phyloP scores from a whole-genome alignment of 2,797 vertebrate species.

The Phylloscopus collybita region DNA sequence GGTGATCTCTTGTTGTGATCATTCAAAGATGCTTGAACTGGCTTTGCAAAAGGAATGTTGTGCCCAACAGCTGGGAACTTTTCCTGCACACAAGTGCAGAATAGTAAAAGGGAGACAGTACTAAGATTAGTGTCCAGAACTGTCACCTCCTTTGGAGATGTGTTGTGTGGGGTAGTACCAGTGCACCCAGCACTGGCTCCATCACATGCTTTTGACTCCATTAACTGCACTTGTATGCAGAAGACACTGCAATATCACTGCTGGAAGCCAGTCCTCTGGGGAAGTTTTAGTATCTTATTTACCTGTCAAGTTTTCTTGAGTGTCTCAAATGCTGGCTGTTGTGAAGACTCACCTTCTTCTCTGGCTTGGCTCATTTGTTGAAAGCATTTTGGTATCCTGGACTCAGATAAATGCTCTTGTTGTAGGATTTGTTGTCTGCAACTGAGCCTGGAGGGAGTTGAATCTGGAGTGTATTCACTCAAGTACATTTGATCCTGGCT shows the following conservation, averaged over 20 bases:
- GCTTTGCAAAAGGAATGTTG: neutral
- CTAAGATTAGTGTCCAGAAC: neutral
- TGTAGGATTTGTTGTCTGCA: neutral
- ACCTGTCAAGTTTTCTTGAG: neutral
- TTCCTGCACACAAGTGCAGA: neutral
- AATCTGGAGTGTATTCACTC: neutral
- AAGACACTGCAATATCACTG: neutral
- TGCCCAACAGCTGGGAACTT: neutral
- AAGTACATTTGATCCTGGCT: neutral
- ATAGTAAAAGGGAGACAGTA: neutral
- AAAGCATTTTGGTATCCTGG: neutral
- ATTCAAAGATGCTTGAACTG: neutral
- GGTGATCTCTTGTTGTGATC: neutral
- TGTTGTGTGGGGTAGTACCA: neutral
- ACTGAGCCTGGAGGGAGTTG: neutral
- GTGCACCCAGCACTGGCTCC: neutral
- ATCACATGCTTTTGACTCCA: neutral
- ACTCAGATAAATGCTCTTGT: neutral
- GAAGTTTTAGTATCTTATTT: neutral
- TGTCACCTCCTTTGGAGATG: neutral
- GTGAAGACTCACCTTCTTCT: neutral
- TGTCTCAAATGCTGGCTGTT: neutral
- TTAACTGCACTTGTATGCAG: neutral
- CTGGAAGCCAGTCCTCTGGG: neutral
- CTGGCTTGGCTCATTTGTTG: neutral